A percentile compares a stretch with the other conserved stretches of the same genome.
These are phyloP conservation scores for Araneus ventricosus DNA, from an alignment of 1,140 invertebrate genomes.

Conservation along the genomic window DNA sequence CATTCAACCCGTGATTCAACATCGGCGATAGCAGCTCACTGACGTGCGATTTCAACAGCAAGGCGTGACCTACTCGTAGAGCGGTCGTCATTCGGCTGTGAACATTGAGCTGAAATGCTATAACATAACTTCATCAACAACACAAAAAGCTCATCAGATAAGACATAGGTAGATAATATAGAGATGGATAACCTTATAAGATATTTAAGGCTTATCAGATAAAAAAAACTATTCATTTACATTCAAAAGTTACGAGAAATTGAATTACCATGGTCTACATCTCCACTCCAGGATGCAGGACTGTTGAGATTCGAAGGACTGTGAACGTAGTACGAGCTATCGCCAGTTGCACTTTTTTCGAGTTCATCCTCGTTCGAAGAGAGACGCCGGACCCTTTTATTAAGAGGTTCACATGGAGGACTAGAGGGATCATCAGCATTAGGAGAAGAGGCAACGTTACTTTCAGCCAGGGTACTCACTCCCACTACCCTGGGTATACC, in stretches of 20 bases:
- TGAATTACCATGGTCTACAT: constrained; percentile 82
- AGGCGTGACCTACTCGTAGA: too few relatives aligned
- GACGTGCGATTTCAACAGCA: too few relatives aligned
- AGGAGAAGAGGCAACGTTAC: constrained; percentile 80
- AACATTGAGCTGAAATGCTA: too few relatives aligned
- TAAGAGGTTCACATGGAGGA: constrained; percentile 81
- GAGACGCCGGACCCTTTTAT: constrained; percentile 83
- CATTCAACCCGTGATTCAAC: too few relatives aligned
- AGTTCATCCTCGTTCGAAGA: constrained; percentile 84
- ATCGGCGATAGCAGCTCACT: too few relatives aligned
- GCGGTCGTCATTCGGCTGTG: too few relatives aligned
- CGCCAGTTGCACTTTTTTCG: constrained; percentile 78
- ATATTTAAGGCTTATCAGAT: too few relatives aligned
- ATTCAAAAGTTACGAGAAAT: background rate
- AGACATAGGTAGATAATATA: too few relatives aligned
- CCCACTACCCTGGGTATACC: constrained; percentile 69
- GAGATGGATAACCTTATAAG: too few relatives aligned
- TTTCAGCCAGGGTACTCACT: constrained; percentile 77
- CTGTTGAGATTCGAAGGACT: constrained; percentile 82
- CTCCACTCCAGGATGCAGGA: constrained; percentile 83
- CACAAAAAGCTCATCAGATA: too few relatives aligned
- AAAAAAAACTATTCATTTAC: background rate
- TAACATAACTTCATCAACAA: too few relatives aligned
- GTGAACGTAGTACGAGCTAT: constrained; percentile 82
- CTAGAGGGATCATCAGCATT: constrained; percentile 77